Conservation (phyloP, 92 coral and sea anemone genomes). For the Parazoanthus atlanticus region DNA sequence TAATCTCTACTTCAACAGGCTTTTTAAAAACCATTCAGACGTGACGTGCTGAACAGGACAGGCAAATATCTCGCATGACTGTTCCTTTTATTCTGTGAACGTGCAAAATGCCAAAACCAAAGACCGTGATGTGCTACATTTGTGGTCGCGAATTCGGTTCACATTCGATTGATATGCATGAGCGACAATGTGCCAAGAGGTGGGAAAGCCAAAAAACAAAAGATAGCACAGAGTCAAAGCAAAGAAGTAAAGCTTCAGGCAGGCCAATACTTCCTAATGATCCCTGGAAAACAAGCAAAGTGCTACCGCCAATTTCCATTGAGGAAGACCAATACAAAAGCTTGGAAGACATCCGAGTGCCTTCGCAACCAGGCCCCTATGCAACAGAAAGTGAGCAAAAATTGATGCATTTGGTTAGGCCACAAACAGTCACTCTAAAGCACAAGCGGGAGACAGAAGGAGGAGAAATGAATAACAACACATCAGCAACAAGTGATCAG, state of each 20-base stretch:
- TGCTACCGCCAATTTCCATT: constrained; percentile 30
- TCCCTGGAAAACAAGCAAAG: constrained; percentile 48
- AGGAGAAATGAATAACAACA: constrained; percentile 38
- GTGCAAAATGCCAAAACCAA: constrained; percentile 78
- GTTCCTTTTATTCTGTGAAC: background rate
- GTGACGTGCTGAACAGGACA: constrained; percentile 7
- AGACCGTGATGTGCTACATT: constrained; percentile 82
- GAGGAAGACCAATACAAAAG: constrained; percentile 46
- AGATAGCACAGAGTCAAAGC: constrained; percentile 47
- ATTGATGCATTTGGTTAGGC: constrained; percentile 52
- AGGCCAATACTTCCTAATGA: constrained; percentile 60
- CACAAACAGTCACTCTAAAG: constrained; percentile 55
- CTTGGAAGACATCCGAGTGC: constrained; percentile 70
- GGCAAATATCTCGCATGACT: constrained; percentile 10
- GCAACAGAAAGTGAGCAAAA: constrained; percentile 61
- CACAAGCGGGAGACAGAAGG: constrained; percentile 9
- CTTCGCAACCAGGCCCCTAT: constrained; percentile 48
- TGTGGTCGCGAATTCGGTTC: constrained; percentile 88
- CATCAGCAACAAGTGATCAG: background rate
- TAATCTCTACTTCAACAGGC: constrained; percentile 10
- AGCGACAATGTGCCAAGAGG: constrained; percentile 84
- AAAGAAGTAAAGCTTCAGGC: constrained; percentile 45
- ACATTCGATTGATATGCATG: constrained; percentile 80
- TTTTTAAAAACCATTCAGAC: background rate
- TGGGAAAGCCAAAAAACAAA: constrained; percentile 76